Percentiles rank a stretch among this genome's conserved stretches.
Conservation (phyloP, 2,888 invertebrate species). For the Mimachlamys varia region DNA sequence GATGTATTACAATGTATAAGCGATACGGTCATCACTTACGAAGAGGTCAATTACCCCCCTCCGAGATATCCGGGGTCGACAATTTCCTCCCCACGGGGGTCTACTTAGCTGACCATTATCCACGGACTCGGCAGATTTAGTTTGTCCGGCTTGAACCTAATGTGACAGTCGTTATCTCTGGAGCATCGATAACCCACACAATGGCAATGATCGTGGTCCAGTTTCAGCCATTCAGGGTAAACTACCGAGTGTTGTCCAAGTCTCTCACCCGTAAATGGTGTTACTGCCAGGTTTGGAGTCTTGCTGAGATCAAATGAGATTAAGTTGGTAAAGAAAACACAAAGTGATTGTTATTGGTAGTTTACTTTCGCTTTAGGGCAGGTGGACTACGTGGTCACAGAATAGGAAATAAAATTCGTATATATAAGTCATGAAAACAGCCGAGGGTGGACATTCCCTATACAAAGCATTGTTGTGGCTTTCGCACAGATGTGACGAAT, state of each 20-base stretch:
- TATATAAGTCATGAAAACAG: conserved; percentile 39
- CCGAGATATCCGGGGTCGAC: not conserved
- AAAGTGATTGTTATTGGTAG: conserved; percentile 46
- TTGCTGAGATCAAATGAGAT: conserved; percentile 46
- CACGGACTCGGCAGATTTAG: conserved; percentile 12
- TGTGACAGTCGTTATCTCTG: not conserved
- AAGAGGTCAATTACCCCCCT: conserved; percentile 20
- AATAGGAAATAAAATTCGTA: conserved; percentile 38
- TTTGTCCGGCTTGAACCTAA: not conserved
- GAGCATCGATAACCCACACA: not conserved
- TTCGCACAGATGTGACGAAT: conserved; percentile 37
- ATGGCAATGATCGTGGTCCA: conserved; percentile 43
- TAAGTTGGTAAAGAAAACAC: conserved; percentile 47
- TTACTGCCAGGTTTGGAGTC: conserved; percentile 47
- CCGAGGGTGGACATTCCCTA: conserved; percentile 36
- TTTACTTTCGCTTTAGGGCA: conserved; percentile 33
- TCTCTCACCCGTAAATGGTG: conserved; percentile 43
- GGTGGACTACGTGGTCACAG: conserved; percentile 6
- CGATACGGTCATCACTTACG: not conserved
- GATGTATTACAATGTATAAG: not conserved
- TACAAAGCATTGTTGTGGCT: conserved; percentile 36
- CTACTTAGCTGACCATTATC: conserved; percentile 36
- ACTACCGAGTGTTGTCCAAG: conserved; percentile 39
- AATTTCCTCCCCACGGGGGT: conserved; percentile 25
- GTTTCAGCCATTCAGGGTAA: conserved; percentile 36